These are phyloP conservation scores for Diachrysia chrysitis DNA, from an alignment of 2,888 invertebrate species.

Conservation along the genomic window DNA sequence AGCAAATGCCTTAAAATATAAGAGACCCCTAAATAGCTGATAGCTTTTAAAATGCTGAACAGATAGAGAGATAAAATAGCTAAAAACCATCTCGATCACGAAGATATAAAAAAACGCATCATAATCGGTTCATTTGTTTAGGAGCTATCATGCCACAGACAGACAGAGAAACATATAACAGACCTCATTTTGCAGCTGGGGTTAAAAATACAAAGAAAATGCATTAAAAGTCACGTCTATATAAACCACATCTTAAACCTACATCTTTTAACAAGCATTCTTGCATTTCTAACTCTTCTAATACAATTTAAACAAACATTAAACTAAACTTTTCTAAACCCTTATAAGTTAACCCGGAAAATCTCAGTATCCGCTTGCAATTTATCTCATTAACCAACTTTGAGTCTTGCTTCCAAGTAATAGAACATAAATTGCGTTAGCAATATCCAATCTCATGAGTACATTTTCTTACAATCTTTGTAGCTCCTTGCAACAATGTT, in stretches of 20 bases:
- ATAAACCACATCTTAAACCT: background rate
- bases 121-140: too few species aligned
- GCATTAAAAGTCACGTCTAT: slow-evolving; percentile 20
- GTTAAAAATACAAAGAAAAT: background rate
- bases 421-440: slow-evolving; percentile 22
- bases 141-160: too few species aligned
- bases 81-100: too few species aligned
- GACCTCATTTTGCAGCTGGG: too few species aligned
- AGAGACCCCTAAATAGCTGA: too few species aligned
- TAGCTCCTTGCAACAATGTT: slow-evolving; percentile 40
- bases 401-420: slow-evolving; percentile 3
- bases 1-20: too few species aligned
- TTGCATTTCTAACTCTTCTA: slow-evolving; percentile 9
- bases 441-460: slow-evolving; percentile 14
- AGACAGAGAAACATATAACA: too few species aligned
- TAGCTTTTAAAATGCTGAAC: too few species aligned
- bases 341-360: slow-evolving; percentile 24
- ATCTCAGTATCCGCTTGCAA: slow-evolving; percentile 25
- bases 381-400: slow-evolving; percentile 15
- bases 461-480: slow-evolving; percentile 23
- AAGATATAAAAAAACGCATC: too few species aligned
- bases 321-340: slow-evolving; percentile 31
- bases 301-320: slow-evolving; percentile 43
- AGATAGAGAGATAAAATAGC: too few species aligned
- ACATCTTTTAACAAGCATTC: background rate